Conservation (phyloP, 2,888 invertebrate genomes). For the Spilosoma lubricipeda region DNA sequence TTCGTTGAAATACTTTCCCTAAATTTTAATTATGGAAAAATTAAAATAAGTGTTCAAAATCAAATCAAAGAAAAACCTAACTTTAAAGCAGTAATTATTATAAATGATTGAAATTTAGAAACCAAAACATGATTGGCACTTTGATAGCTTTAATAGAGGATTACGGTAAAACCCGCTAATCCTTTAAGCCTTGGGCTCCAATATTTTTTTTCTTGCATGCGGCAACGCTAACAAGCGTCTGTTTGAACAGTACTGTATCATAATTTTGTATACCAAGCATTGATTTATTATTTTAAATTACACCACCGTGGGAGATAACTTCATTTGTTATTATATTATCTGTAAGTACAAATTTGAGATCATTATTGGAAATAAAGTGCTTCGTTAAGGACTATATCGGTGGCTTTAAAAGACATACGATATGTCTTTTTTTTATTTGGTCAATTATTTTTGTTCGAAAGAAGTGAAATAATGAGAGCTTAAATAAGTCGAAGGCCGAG, state of each 20-base stretch:
- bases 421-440: background rate
- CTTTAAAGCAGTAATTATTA: background rate
- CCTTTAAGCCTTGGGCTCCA: slow-evolving; percentile 20
- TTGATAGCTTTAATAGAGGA: background rate
- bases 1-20: background rate
- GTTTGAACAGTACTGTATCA: slow-evolving; percentile 56
- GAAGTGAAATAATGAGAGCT: background rate
- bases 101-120: background rate
- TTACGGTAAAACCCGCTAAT: slow-evolving; percentile 12
- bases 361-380: slow-evolving; percentile 31
- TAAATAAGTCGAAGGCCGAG: background rate
- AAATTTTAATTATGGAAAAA: background rate
- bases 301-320: slow-evolving; percentile 47
- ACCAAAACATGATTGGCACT: background rate
- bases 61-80: background rate
- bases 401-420: background rate
- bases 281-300: slow-evolving; percentile 66
- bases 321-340: slow-evolving; percentile 47
- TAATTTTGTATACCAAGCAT: slow-evolving; percentile 58
- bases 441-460: slow-evolving; percentile 1
- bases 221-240: slow-evolving; percentile 52
- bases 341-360: slow-evolving; percentile 40
- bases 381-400: slow-evolving; percentile 25
- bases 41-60: background rate
- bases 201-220: slow-evolving; percentile 41